Conservation (phyloP, 2,888 invertebrate species). For the Archips crataeganus region DNA sequence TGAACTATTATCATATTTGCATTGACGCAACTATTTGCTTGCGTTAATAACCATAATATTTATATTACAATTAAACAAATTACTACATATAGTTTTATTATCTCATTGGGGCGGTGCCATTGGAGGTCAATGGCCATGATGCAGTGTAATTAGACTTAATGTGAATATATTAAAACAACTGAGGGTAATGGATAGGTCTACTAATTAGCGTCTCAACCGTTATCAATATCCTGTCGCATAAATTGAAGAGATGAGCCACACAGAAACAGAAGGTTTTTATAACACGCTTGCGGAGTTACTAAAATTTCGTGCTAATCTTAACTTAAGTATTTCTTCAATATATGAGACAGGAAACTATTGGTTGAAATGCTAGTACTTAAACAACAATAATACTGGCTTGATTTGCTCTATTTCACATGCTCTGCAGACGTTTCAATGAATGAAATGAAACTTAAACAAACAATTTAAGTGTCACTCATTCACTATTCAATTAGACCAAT, state of each 20-base stretch:
- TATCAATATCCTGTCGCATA: no score
- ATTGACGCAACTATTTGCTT: constrained; percentile 1
- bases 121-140: not conserved
- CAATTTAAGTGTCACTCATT: not conserved
- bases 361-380: no score
- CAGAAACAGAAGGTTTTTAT: no score
- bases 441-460: not conserved
- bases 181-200: no score
- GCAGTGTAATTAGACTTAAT: not conserved
- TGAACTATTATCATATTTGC: constrained; percentile 38
- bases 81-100: not conserved
- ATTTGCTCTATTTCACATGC: not conserved
- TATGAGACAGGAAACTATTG: no score
- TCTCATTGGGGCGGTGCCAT: not conserved
- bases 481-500: constrained; percentile 3
- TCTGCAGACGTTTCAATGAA: not conserved
- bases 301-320: no score
- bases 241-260: no score
- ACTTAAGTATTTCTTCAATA: no score
- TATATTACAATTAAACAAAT: not conserved
- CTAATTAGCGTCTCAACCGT: no score
- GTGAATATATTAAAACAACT: no score
- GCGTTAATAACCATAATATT: not conserved
- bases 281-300: no score
- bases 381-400: no score